Conservation (phyloP, 2,113 vertebrate species). For the Notarius lentiginosus region DNA sequence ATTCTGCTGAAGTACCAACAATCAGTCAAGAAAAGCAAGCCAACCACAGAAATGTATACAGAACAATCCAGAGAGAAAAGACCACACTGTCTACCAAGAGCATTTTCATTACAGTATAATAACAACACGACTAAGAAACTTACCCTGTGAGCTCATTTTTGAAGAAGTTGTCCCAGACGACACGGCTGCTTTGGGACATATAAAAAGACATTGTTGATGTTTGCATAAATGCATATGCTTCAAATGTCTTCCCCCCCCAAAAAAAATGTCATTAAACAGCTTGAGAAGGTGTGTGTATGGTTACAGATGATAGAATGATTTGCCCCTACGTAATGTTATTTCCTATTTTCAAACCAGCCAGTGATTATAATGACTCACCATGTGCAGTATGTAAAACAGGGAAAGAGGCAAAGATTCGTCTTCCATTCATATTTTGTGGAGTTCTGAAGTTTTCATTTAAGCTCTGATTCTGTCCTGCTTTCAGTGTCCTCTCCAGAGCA, state of each 20-base stretch:
- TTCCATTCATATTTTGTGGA: slow-evolving; percentile 54
- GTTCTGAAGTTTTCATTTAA: slow-evolving; percentile 59
- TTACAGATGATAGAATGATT: not conserved
- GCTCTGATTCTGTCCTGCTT: slow-evolving; percentile 47
- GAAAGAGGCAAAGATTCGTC: slow-evolving; percentile 58
- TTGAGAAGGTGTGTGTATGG: not conserved
- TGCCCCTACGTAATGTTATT: not conserved
- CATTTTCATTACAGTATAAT: not conserved
- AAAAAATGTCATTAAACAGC: not conserved
- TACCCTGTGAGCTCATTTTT: not conserved
- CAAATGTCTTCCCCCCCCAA: not conserved
- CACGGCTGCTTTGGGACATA: not conserved
- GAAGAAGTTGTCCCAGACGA: not conserved
- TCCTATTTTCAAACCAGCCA: not conserved
- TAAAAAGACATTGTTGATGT: not conserved
- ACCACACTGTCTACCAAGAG: not conserved
- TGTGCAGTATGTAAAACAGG: not conserved
- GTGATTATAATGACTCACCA: slow-evolving; percentile 36
- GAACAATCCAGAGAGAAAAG: not conserved
- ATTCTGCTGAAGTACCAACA: too few species aligned
- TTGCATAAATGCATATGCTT: not conserved
- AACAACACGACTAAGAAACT: not conserved
- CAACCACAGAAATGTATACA: not conserved
- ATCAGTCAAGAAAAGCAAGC: too few species aligned
- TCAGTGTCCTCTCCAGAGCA: slow-evolving; percentile 59